Percentiles rank a stretch among this genome's conserved stretches.
Evolutionary conservation across 2,888 invertebrate species (phyloP).

Genomic region (Pelosia muscerda): DNA sequence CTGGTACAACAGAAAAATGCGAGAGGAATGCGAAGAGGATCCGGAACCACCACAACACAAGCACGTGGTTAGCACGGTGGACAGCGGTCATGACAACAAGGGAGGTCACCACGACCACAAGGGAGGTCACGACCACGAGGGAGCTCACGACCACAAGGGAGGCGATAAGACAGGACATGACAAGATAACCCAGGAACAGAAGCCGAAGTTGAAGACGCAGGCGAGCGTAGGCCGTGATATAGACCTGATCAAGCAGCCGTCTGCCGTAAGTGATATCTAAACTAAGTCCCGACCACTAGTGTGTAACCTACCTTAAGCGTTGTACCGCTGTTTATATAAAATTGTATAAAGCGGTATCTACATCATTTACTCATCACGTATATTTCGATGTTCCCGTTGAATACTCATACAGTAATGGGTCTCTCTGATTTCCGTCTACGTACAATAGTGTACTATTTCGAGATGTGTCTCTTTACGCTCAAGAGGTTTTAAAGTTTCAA

Average conservation of each 20-base stretch:
- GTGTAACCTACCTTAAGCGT: slow-evolving; percentile 52
- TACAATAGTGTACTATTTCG: background rate
- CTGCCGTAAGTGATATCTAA: slow-evolving; percentile 83
- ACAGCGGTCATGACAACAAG: slow-evolving; percentile 63
- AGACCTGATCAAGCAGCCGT: slow-evolving; percentile 86
- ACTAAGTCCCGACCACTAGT: slow-evolving; percentile 58
- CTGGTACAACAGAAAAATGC: slow-evolving; percentile 84
- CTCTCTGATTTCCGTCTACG: slow-evolving; percentile 21
- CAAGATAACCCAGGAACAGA: slow-evolving; percentile 50
- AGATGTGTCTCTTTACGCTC: background rate
- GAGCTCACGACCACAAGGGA: slow-evolving; percentile 30
- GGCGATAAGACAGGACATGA: slow-evolving; percentile 37
- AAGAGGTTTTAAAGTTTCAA: background rate
- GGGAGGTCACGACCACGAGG: slow-evolving; percentile 27
- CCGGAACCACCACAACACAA: slow-evolving; percentile 79
- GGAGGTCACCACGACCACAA: slow-evolving; percentile 29
- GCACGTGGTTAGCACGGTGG: slow-evolving; percentile 82
- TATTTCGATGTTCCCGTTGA: slow-evolving; percentile 37
- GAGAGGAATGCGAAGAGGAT: slow-evolving; percentile 76
- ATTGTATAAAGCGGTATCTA: slow-evolving; percentile 32
- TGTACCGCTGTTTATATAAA: slow-evolving; percentile 47
- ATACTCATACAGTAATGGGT: slow-evolving; percentile 31
- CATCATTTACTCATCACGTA: slow-evolving; percentile 40
- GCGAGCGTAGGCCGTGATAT: slow-evolving; percentile 86
- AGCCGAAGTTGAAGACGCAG: slow-evolving; percentile 75